These are phyloP conservation scores for Aleiodes testaceus DNA, from an alignment of 2,888 invertebrate genomes.

Conservation along the genomic window DNA sequence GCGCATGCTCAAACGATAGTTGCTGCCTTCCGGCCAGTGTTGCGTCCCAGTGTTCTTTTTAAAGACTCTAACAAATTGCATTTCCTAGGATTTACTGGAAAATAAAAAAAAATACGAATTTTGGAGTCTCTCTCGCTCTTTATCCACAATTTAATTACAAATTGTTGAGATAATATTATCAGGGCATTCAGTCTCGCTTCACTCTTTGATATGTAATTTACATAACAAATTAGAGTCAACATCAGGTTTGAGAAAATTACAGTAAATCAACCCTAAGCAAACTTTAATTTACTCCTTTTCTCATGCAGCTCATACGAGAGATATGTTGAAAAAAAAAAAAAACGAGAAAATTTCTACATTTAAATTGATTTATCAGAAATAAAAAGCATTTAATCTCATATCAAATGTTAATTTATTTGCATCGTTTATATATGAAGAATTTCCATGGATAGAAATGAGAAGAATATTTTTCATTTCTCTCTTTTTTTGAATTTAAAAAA, in stretches of 20 bases:
- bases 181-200: slow-evolving; percentile 12
- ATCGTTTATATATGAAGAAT: slow-evolving; percentile 12
- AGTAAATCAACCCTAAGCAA: slow-evolving; percentile 26
- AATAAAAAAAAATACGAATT: not conserved
- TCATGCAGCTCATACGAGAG: not conserved
- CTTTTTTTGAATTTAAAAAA: too few relatives aligned
- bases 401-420: slow-evolving; percentile 30
- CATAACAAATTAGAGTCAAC: slow-evolving; percentile 28
- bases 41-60: not conserved
- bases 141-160: too few relatives aligned
- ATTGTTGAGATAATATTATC: slow-evolving; percentile 8
- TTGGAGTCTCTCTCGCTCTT: too few relatives aligned
- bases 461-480: too few relatives aligned
- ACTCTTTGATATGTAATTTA: slow-evolving; percentile 11
- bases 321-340: not conserved
- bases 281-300: slow-evolving; percentile 15
- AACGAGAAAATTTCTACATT: not conserved
- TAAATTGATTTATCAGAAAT: slow-evolving; percentile 19
- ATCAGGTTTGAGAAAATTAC: slow-evolving; percentile 12
- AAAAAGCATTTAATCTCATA: not conserved
- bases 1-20: slow-evolving; percentile 27
- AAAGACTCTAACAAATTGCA: slow-evolving; percentile 22
- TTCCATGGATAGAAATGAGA: slow-evolving; percentile 16
- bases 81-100: slow-evolving; percentile 3
- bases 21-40: slow-evolving; percentile 23